phyloP scores from a whole-genome alignment of 2,113 vertebrate genomes.

The Limanda limanda region DNA sequence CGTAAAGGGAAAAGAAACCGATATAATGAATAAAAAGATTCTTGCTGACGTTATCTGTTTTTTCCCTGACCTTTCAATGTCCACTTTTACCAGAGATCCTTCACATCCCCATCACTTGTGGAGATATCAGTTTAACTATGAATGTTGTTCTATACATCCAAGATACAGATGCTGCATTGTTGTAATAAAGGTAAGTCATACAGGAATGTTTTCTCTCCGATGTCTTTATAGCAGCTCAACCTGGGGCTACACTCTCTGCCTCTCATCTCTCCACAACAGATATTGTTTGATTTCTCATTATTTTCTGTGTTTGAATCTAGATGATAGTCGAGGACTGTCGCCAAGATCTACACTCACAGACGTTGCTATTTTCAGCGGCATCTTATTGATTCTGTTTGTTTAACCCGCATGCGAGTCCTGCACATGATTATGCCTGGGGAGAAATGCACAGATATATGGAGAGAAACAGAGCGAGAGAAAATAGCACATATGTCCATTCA shows the following conservation, averaged over 20 bases:
- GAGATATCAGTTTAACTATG: background rate
- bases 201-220: background rate
- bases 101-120: background rate
- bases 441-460: background rate
- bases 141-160: background rate
- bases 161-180: background rate
- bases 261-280: background rate
- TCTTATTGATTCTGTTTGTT: conserved; percentile 48
- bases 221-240: conserved; percentile 5
- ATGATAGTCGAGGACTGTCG: conserved; percentile 14
- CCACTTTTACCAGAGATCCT: background rate
- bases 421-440: conserved; percentile 20
- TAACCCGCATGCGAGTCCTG: conserved; percentile 36
- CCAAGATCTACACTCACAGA: conserved; percentile 39
- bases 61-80: background rate
- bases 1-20: background rate
- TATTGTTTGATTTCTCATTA: conserved; percentile 17
- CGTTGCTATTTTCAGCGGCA: conserved; percentile 41
- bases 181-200: background rate
- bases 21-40: background rate
- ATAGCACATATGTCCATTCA: conserved; percentile 27
- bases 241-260: background rate
- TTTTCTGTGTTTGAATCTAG: conserved; percentile 30
- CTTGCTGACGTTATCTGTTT: background rate
- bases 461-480: conserved; percentile 32